phyloP scores from a whole-genome alignment of 2,797 vertebrate genomes.

The Australoheros facetus region DNA sequence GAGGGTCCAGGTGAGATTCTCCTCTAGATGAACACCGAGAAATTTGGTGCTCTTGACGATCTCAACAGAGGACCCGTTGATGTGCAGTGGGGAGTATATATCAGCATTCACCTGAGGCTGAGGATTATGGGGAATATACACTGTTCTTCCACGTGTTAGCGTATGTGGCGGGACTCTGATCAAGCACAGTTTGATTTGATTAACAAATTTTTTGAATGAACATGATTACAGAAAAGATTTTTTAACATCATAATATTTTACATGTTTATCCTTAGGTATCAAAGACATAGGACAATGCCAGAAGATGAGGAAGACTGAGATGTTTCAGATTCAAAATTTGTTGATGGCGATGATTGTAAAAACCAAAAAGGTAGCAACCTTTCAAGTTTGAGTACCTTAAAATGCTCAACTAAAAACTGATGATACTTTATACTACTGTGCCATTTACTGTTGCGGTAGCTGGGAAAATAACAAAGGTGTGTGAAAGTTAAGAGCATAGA shows the following conservation, averaged over 20 bases:
- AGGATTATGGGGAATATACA: not conserved
- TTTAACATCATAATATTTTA: not conserved
- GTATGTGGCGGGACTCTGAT: not conserved
- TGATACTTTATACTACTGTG: not conserved
- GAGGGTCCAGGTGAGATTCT: too few relatives aligned
- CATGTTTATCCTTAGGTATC: not conserved
- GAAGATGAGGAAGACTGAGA: conserved; percentile 3
- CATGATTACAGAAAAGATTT: not conserved
- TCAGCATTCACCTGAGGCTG: too few relatives aligned
- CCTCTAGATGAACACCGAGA: too few relatives aligned
- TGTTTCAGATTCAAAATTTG: not conserved
- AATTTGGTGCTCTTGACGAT: too few relatives aligned
- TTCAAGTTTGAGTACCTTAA: not conserved
- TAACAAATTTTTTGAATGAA: not conserved
- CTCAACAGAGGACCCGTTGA: too few relatives aligned
- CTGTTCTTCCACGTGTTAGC: not conserved
- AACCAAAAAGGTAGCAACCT: not conserved
- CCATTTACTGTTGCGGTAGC: not conserved
- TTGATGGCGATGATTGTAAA: not conserved
- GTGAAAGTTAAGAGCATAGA: not conserved
- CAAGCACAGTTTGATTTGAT: not conserved
- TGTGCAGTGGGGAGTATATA: too few relatives aligned
- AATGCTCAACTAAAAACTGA: not conserved
- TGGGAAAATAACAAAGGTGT: not conserved
- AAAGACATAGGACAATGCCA: not conserved